Evolutionary conservation across 2,888 invertebrate species (phyloP), one percentile per base, ranked within the genome.

Genomic region (Macrophya alboannulata): DNA sequence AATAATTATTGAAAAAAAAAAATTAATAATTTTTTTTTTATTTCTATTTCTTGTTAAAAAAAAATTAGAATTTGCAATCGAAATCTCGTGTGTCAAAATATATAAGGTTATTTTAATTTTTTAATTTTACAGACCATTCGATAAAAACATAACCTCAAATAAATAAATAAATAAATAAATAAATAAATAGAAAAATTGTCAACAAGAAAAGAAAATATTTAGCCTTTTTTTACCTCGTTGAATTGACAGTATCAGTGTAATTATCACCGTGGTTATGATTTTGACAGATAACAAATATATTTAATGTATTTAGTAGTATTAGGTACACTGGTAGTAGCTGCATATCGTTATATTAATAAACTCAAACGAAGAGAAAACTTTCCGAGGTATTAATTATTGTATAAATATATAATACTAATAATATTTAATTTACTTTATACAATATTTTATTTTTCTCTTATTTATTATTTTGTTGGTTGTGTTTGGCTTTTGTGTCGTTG

Each of bases 301-400:
- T 89, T 84, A 87, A 88, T 89, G 89, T 90, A 84, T 88, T 89
- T 85, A 92, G 89, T 87, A 92, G 90, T 87, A 89, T 89, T 90
- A 91, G 90, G 89, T 91, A 91, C 91, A 88, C 89, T 87, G 90
- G 90, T 90, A 92, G 90, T 90, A 51, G 48, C 51, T 31, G 17
- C 51, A 77, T 77, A 17, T 77, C 51, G 15, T 51, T 71, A 62
- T 68, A 71, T 37, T 8, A 71, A 71, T 37, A 71, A 37, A 31
- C 31, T 31, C 31, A 31, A 31, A 31, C n/a, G 31, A 31, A 31
- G 31, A 31, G 31, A 31, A 31, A 31, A 2, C 31, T 3, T 1
- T 31, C 3, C 3, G 31, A 31, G 31, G 31, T 31, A 2, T 31
- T 31, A 31, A 31, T 31, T 31, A 31, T 31, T 31, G 31, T 31